Evolutionary conservation across 2,113 vertebrate species (phyloP), one percentile per base, ranked within the genome.

Genomic region (Heptranchias perlo): DNA sequence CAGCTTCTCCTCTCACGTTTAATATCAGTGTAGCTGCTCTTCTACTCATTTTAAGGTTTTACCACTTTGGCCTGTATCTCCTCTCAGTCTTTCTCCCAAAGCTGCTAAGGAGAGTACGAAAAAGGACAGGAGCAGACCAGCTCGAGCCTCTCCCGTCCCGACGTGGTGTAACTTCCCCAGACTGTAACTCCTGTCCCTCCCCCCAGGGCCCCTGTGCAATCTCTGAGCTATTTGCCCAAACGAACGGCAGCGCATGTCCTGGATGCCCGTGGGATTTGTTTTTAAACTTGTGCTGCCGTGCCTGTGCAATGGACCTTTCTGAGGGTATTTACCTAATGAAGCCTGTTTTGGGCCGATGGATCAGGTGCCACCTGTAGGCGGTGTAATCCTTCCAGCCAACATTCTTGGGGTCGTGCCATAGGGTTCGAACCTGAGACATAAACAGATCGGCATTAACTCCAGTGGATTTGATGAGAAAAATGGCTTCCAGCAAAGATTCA

Each of bases 371-470:
- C 98, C 99, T 98, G 97, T 99, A 99, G 84, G 99, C 99, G 0
- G 99, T 99, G 96, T 99, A 99, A 97, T 99, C 99, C 96, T 99
- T 99, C 99, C 99, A 99, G 82, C 99, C 99, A 28, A 99, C 98
- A 96, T 99, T 99, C 97, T 99, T 99, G 96, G 99, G 99, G 97
- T 99, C 99, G 0, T 99, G 99, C 99, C 99, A 99, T 94, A 99
- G 96, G 0, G 99, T 99, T 6, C 98, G 98, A 28, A 99, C 99
- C 99, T 99, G 96, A 1, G 82, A 91, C 44, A 49, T 1, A 69
- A 69, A 49, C 39, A 95, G 62, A 95, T 65, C 65, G 13, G 7
- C 35, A 62, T 39, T 35, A 49, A 54, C 23, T 3, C 35, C 8
- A 8, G 8, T 7, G 86, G 86, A 89, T 28, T 31, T 25, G 3